phyloP scores from a whole-genome alignment of 2,797 vertebrate species.

The Acomys russatus region DNA sequence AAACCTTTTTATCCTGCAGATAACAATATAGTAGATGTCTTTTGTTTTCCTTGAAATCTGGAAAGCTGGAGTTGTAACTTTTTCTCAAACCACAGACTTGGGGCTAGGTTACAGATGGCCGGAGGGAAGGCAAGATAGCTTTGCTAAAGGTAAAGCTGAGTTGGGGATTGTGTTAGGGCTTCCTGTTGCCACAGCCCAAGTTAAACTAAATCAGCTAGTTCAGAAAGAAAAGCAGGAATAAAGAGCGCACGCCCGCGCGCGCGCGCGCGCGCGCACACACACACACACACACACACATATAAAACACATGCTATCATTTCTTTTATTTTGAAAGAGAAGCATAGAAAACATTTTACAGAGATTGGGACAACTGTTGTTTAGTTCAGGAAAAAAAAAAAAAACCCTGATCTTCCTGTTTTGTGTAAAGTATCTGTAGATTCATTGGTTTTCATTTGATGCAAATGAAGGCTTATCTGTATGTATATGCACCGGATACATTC shows the following conservation, averaged over 20 bases:
- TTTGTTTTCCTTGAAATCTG: constrained; percentile 65
- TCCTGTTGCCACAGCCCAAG: neutral
- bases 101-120: neutral
- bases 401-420: constrained; percentile 46
- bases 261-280: too few relatives aligned
- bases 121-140: neutral
- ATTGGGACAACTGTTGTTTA: constrained; percentile 45
- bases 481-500: neutral
- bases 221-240: neutral
- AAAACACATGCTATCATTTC: constrained; percentile 15
- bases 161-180: neutral
- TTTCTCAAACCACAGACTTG: constrained; percentile 47
- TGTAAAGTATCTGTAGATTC: neutral
- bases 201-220: neutral
- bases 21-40: constrained; percentile 14
- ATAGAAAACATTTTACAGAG: constrained; percentile 64
- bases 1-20: neutral
- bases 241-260: too few relatives aligned
- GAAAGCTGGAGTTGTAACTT: constrained; percentile 44
- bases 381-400: constrained; percentile 55
- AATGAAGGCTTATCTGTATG: neutral
- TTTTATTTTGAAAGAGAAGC: constrained; percentile 49
- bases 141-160: constrained; percentile 4
- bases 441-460: neutral
- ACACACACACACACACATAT: too few relatives aligned